These are phyloP conservation scores for Chlorodrepanis virens DNA, from an alignment of 2,113 vertebrate genomes.

Conservation along the genomic window DNA sequence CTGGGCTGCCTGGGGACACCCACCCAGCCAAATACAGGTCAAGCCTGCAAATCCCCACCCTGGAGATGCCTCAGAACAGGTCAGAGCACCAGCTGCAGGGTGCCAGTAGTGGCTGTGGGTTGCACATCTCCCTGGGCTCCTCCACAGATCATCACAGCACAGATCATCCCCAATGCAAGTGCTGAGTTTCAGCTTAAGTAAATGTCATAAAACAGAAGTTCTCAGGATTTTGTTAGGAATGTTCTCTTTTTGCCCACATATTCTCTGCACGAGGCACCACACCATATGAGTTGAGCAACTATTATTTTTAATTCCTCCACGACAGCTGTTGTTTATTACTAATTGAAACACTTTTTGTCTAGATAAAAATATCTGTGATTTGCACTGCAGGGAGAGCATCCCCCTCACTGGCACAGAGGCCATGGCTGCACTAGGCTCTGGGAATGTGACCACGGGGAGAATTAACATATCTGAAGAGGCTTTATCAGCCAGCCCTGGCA, in stretches of 20 bases:
- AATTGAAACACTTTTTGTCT: constrained; percentile 20
- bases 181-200: background rate
- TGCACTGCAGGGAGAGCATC: background rate
- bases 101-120: background rate
- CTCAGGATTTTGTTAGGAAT: background rate
- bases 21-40: rapidly evolving
- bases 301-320: background rate
- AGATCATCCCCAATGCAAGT: background rate
- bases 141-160: too few species aligned
- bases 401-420: background rate
- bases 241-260: background rate
- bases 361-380: background rate
- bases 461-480: background rate
- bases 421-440: background rate
- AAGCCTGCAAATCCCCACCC: rapidly evolving
- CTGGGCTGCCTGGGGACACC: background rate
- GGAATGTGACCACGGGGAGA: background rate
- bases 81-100: rapidly evolving
- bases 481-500: background rate
- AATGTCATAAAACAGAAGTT: background rate
- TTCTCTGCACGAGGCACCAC: background rate
- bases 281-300: background rate
- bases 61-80: rapidly evolving
- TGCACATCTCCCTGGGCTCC: rapidly evolving
- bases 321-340: constrained; percentile 33